Percentiles rank a stretch among this genome's conserved stretches.
Evolutionary conservation across 1,140 invertebrate species (phyloP).

Genomic region (Heliconius himera): DNA sequence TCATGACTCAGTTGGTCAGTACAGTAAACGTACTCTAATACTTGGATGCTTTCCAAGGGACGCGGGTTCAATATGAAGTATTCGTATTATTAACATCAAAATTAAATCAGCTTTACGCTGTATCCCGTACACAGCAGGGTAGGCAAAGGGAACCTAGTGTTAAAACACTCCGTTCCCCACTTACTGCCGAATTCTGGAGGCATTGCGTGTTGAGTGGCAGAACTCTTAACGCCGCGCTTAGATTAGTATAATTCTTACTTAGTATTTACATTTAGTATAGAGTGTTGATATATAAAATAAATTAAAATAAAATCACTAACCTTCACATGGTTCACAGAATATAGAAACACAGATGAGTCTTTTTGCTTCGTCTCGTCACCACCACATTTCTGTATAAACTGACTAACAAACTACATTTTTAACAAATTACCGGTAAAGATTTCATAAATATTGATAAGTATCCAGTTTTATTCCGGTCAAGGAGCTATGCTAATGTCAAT

Average conservation of each 20-base stretch:
- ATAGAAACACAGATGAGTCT: neutral
- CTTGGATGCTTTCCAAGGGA: no score
- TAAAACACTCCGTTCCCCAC: no score
- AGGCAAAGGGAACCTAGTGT: no score
- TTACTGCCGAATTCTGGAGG: no score
- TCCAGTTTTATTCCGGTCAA: slow-evolving; percentile 72
- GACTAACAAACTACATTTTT: slow-evolving; percentile 44
- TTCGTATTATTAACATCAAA: no score
- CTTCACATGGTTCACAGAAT: neutral
- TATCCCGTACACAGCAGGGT: no score
- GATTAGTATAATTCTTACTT: neutral
- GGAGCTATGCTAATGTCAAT: slow-evolving; percentile 77
- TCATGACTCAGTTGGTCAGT: no score
- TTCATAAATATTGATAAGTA: slow-evolving; percentile 78
- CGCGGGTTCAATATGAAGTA: no score
- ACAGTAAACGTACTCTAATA: no score
- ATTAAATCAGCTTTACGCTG: no score
- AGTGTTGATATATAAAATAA: neutral
- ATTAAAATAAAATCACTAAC: slow-evolving; percentile 19
- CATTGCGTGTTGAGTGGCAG: no score
- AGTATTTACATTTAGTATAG: neutral
- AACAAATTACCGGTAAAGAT: slow-evolving; percentile 49
- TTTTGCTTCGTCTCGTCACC: slow-evolving; percentile 37
- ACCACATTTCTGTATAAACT: slow-evolving; percentile 62
- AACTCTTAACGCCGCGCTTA: no score